These are phyloP conservation scores for Rambutsinella grinnellia DNA, from an alignment of 2,888 invertebrate species.

Conservation along the genomic window DNA sequence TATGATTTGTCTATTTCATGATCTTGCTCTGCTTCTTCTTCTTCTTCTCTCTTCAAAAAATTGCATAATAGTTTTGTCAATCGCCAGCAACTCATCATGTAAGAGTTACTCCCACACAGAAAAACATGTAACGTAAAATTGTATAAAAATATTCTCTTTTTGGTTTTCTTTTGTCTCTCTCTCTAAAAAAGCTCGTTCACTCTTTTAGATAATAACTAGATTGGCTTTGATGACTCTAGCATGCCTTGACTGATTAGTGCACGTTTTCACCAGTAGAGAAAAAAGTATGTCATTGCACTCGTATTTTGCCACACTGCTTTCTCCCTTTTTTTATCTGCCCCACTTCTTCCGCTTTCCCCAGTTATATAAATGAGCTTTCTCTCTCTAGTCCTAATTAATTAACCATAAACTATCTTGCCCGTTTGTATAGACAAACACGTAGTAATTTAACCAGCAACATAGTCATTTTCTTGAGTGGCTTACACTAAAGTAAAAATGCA, in stretches of 20 bases:
- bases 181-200: no score
- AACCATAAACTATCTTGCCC: constrained; percentile 37
- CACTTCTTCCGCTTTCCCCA: neutral
- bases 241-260: no score
- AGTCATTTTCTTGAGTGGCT: no score
- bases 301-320: neutral
- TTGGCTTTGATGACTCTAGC: no score
- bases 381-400: constrained; percentile 41
- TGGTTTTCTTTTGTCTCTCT: neutral
- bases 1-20: constrained; percentile 58
- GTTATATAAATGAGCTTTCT: constrained; percentile 19
- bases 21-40: constrained; percentile 57
- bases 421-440: constrained; percentile 4
- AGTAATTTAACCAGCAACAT: no score
- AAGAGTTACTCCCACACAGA: constrained; percentile 48
- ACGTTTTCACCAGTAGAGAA: no score
- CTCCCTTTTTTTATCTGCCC: neutral
- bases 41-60: constrained; percentile 34
- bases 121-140: neutral
- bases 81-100: constrained; percentile 66
- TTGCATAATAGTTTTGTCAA: constrained; percentile 66
- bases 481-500: no score
- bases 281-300: no score
- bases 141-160: neutral
- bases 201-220: no score